Evolutionary conservation across 1,140 invertebrate genomes (phyloP).

Genomic region (Achroia grisella): DNA sequence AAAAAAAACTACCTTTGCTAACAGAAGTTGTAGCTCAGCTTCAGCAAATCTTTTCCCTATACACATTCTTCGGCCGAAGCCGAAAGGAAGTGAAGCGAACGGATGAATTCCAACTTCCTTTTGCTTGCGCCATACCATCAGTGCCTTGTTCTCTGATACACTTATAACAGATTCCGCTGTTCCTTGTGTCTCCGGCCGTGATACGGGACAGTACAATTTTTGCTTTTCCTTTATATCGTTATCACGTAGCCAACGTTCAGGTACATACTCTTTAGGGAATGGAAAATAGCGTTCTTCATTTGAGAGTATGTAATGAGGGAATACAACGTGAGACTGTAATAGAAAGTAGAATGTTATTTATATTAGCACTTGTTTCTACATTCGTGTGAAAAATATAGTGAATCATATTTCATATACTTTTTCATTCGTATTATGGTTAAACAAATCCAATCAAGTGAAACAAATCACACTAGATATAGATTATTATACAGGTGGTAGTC

Average conservation of each 20-base stretch:
- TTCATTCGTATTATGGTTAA: too few relatives aligned
- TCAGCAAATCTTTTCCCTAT: conserved; percentile 87
- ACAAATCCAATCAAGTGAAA: too few relatives aligned
- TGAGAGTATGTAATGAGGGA: conserved; percentile 87
- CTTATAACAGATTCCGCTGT: background rate
- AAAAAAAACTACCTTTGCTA: conserved; percentile 67
- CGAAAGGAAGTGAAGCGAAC: conserved; percentile 87
- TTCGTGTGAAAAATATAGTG: too few relatives aligned
- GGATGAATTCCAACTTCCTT: conserved; percentile 75
- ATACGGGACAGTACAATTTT: conserved; percentile 3
- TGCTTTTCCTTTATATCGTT: conserved; percentile 21
- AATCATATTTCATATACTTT: too few relatives aligned
- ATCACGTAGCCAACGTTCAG: conserved; percentile 84
- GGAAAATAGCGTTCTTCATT: conserved; percentile 81
- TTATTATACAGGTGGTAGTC: too few relatives aligned
- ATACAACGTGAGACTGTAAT: conserved; percentile 85
- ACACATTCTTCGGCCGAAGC: conserved; percentile 88
- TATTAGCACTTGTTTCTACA: too few relatives aligned
- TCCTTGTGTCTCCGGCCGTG: conserved; percentile 3
- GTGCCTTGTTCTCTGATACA: conserved; percentile 20
- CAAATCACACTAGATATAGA: too few relatives aligned
- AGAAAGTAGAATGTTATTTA: background rate
- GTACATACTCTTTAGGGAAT: conserved; percentile 79
- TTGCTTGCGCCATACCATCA: conserved; percentile 41
- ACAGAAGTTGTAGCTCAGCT: conserved; percentile 82